Evolutionary conservation across 2,888 invertebrate genomes (phyloP), one percentile per base, ranked within the genome.

Genomic region (Phasia obesa): DNA sequence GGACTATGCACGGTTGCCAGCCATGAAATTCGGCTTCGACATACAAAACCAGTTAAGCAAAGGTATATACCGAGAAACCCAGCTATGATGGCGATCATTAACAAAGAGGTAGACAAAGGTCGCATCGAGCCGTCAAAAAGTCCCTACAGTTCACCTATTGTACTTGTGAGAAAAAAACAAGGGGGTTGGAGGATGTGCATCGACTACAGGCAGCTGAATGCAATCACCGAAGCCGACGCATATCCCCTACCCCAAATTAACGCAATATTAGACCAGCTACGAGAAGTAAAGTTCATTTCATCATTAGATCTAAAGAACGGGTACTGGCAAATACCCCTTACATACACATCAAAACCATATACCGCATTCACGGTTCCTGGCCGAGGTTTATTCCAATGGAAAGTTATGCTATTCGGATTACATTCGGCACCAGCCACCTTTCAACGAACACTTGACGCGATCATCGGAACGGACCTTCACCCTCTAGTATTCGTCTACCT

Each of bases 121-220:
- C 49, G 23, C 6, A 79, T 79, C 1, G 83, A 79, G 19, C 74
- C 79, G 2, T 78, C 73, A n/a, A 25, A 35, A 11, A 81, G 84
- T 13, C 55, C 81, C 1, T 75, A 81, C 21, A 81, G 75, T 13
- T 57, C 69, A 0, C 79, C 76, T 0, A 79, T 81, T 0, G 69
- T 81, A 0, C 21, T 77, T 0, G 81, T 73, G 0, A 27, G 53
- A 9, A 84, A 84, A 62, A 84, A 79, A 27, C 23, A 55, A 2
- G 76, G 70, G 1, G 62, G 42, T 0, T 84, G 81, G 81, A 31
- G 78, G 13, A 59, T 77, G 31, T 84, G 77, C 21, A 64, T 84
- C 0, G 81, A 76, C 49, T 81, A 71, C n/a, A 47, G 81, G 1
- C 71, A 64, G 9, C 11, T 71, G 1, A 71, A 71, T n/a, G 51